Evolutionary conservation across 2,888 invertebrate genomes (phyloP), one percentile per base, ranked within the genome.

Genomic region (Lamellibrachia satsuma): DNA sequence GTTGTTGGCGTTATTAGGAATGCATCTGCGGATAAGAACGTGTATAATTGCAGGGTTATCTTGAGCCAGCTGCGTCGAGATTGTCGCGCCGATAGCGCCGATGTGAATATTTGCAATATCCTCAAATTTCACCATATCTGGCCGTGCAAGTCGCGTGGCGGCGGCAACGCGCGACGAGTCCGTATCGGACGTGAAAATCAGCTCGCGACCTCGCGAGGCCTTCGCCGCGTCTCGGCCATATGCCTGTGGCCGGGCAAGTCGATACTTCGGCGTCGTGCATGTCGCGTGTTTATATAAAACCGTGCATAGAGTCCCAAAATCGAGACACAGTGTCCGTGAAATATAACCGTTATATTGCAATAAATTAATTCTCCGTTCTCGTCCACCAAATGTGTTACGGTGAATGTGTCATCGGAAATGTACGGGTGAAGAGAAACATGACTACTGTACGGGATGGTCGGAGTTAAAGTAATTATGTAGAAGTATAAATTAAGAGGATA

Each of bases 11-110:
- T 75, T 75, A 75, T 75, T 75, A 75, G 75, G 75, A 75, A 75
- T 75, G 75, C 75, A 75, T 75, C 75, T 75, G 75, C 75, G 75
- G 75, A 75, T 75, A 75, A 75, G 75, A 75, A 75, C 75, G 75
- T 75, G 75, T 75, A 75, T 75, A 75, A 75, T 75, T 75, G 75
- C 75, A n/a, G 75, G 75, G 75, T 75, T 75, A 75, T 75, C 75
- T 75, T 75, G 75, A 75, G 75, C 75, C 75, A 75, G 75, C 75
- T 75, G 75, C 75, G 75, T 15, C 75, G 75, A 75, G 75, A 75
- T 75, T 75, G 75, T 75, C 75, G 75, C 75, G 75, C 75, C 75
- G 75, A 75, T 75, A 75, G 75, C 75, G 75, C 22, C 75, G 75
- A 75, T 75, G 75, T 75, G 75, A 75, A 75, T 75, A 75, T 75